Percentiles rank a stretch among this genome's conserved stretches.
These are phyloP conservation scores for Chloroceryle amazona DNA, from an alignment of 2,797 vertebrate genomes.

Conservation along the genomic window DNA sequence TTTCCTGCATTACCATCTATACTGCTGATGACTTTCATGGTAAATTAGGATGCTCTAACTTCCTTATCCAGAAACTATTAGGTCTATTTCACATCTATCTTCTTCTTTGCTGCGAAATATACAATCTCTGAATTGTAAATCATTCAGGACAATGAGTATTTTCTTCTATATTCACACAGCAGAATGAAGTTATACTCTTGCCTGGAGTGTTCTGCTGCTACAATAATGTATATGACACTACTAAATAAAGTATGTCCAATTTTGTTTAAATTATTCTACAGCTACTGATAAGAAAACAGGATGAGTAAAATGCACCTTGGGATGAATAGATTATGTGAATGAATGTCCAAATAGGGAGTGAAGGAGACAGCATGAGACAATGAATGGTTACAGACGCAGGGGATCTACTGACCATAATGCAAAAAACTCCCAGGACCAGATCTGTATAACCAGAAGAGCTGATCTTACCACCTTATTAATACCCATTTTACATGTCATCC, in stretches of 20 bases:
- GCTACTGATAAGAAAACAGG: neutral
- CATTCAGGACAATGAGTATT: neutral
- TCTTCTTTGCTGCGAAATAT: constrained; percentile 1
- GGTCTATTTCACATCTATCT: neutral
- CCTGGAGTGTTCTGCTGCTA: neutral
- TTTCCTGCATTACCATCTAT: neutral
- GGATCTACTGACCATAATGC: neutral
- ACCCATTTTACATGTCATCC: neutral
- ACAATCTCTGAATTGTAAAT: neutral
- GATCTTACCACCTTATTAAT: neutral
- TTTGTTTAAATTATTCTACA: constrained; percentile 4
- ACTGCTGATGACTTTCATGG: neutral
- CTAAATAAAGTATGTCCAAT: neutral
- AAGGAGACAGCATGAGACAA: neutral
- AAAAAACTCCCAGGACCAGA: neutral
- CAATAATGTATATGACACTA: neutral
- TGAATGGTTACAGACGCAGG: rapidly evolving
- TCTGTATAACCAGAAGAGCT: neutral
- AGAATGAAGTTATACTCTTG: neutral
- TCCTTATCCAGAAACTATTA: neutral
- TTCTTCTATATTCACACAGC: neutral
- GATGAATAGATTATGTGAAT: neutral
- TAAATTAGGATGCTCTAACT: constrained; percentile 17
- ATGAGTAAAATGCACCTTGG: neutral
- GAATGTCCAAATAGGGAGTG: neutral